Conservation (phyloP, 2,113 vertebrate species). For the Lipophrys pholis region DNA sequence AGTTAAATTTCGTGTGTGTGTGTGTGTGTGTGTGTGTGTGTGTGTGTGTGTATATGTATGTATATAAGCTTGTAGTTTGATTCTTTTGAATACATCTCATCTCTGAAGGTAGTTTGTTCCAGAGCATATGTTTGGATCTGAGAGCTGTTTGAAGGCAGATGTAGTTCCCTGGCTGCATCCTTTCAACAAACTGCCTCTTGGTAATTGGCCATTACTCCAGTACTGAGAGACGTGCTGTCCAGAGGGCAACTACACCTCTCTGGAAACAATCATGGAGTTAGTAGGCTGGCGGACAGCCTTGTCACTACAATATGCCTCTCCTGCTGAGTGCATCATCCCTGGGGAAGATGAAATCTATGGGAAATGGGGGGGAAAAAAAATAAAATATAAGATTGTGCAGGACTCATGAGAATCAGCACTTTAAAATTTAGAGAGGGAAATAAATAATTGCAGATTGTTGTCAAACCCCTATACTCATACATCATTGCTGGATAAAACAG, state of each 20-base stretch:
- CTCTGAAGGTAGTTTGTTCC: slow-evolving; percentile 67
- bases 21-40: not conserved
- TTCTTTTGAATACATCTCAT: slow-evolving; percentile 61
- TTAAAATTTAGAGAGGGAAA: not conserved
- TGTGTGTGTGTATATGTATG: too few relatives aligned
- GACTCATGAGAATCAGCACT: slow-evolving; percentile 9
- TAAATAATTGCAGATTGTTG: not conserved
- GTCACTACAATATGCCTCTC: slow-evolving; percentile 66
- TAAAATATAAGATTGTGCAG: slow-evolving; percentile 41
- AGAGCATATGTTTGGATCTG: slow-evolving; percentile 74
- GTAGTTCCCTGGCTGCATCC: slow-evolving; percentile 78
- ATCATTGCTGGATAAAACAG: too few relatives aligned
- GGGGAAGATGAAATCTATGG: slow-evolving; percentile 27
- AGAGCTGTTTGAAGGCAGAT: slow-evolving; percentile 77
- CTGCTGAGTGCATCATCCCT: slow-evolving; percentile 58
- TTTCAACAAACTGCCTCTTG: slow-evolving; percentile 79
- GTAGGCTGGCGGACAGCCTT: slow-evolving; percentile 74
- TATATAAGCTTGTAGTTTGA: slow-evolving; percentile 22
- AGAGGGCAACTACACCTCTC: slow-evolving; percentile 79
- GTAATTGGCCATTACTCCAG: slow-evolving; percentile 80
- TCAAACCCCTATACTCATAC: too few relatives aligned
- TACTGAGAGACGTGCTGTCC: slow-evolving; percentile 76
- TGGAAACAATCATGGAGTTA: slow-evolving; percentile 81
- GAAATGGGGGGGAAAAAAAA: slow-evolving; percentile 40
- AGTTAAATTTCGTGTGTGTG: too few relatives aligned